Percentiles rank a stretch among this genome's conserved stretches.
Conservation (phyloP, 2,888 invertebrate species). For the Chymomyza fuscimana region DNA sequence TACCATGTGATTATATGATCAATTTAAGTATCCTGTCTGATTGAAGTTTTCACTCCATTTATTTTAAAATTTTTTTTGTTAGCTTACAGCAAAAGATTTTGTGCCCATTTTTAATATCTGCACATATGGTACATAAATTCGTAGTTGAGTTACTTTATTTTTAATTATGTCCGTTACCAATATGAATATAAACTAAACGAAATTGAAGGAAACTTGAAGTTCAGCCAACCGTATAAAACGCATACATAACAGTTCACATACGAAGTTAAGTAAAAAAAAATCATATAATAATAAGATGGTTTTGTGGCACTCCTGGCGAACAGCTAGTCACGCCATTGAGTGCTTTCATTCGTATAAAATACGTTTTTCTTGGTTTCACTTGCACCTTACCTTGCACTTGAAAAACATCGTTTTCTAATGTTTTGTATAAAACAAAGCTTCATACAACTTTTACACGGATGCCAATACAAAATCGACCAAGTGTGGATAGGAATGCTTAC, state of each 20-base stretch:
- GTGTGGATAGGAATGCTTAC: background rate
- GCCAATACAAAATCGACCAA: background rate
- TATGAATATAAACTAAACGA: background rate
- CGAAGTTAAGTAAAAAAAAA: background rate
- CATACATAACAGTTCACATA: background rate
- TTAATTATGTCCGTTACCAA: background rate
- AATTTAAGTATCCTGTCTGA: too few relatives aligned
- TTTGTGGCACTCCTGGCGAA: conserved; percentile 3
- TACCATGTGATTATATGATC: too few relatives aligned
- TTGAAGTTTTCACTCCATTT: background rate
- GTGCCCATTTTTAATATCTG: background rate
- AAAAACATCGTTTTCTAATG: conserved; percentile 36
- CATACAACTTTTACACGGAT: conserved; percentile 15
- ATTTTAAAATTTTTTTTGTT: background rate
- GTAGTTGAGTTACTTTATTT: background rate
- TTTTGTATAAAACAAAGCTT: conserved; percentile 52
- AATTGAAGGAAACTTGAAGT: conserved; percentile 24
- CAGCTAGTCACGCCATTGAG: conserved; percentile 43
- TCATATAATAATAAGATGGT: background rate
- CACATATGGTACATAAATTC: background rate
- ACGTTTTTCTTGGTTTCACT: conserved; percentile 15
- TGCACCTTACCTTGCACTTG: conserved; percentile 38
- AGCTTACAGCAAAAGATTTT: background rate
- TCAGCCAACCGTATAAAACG: conserved; percentile 28
- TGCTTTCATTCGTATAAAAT: conserved; percentile 42